Conservation (phyloP, 2,888 invertebrate species). For the Agrochola macilenta region DNA sequence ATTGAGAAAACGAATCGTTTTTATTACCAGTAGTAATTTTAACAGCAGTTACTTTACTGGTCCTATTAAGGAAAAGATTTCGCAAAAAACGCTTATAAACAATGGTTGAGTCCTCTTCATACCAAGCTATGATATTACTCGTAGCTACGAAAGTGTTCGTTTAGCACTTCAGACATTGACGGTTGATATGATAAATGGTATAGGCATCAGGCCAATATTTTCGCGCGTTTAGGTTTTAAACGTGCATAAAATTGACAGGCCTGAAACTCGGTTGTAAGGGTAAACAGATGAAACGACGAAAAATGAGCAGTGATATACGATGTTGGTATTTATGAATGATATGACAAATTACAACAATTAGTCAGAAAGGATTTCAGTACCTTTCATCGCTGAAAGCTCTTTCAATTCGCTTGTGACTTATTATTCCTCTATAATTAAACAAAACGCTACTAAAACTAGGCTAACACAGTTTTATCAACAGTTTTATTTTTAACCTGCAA, state of each 20-base stretch:
- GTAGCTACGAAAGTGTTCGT: not conserved
- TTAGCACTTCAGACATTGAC: constrained; percentile 6
- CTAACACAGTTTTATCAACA: not conserved
- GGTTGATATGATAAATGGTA: not conserved
- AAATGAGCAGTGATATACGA: constrained; percentile 11
- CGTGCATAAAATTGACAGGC: constrained; percentile 41
- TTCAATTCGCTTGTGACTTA: not conserved
- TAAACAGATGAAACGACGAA: constrained; percentile 19
- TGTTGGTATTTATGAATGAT: constrained; percentile 36
- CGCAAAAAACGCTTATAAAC: not conserved
- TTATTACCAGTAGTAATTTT: not conserved
- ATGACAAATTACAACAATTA: constrained; percentile 28
- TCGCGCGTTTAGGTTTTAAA: constrained; percentile 28
- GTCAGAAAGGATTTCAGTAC: not conserved
- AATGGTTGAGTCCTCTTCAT: too few relatives aligned
- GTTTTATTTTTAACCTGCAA: constrained; percentile 24
- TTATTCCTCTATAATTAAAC: not conserved
- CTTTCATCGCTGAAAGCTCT: constrained; percentile 3
- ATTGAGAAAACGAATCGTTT: not conserved
- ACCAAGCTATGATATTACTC: not conserved
- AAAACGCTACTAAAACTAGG: not conserved
- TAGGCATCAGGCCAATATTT: constrained; percentile 19
- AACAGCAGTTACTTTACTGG: not conserved
- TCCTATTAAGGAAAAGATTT: not conserved
- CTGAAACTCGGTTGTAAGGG: constrained; percentile 16